phyloP scores from a whole-genome alignment of 2,797 vertebrate species.

The Cyclura pinguis region DNA sequence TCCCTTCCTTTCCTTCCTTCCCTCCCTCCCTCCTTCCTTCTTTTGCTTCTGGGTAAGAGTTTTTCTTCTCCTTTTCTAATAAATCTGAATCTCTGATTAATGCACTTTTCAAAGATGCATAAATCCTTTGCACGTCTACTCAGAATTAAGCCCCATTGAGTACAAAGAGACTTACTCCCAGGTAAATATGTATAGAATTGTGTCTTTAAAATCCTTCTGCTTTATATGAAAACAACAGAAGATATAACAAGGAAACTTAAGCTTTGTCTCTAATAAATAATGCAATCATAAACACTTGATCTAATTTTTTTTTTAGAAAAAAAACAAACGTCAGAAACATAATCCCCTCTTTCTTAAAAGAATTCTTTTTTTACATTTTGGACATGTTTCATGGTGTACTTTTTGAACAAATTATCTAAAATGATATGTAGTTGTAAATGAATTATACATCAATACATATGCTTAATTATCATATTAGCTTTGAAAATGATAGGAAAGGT shows the following conservation, averaged over 20 bases:
- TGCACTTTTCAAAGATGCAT: conserved; percentile 46
- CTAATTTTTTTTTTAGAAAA: neutral
- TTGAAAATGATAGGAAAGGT: conserved; percentile 43
- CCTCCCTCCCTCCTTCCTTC: neutral
- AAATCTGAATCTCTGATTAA: conserved; percentile 50
- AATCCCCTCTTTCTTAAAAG: neutral
- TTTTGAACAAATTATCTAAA: conserved; percentile 10
- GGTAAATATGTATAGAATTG: neutral
- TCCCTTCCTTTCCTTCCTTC: too few relatives aligned
- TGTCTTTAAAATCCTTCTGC: conserved; percentile 58
- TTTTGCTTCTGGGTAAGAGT: conserved; percentile 35
- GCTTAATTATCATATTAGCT: conserved; percentile 20
- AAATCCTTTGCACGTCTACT: neutral
- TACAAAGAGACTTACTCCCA: neutral
- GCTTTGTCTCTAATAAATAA: conserved; percentile 50
- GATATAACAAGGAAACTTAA: conserved; percentile 46
- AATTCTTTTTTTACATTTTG: neutral
- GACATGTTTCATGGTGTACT: neutral
- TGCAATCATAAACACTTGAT: neutral
- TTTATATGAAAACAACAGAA: conserved; percentile 49
- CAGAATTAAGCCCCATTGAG: neutral
- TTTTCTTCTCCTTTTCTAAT: conserved; percentile 47
- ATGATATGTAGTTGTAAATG: neutral
- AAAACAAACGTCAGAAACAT: neutral
- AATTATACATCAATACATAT: conserved; percentile 18